These are phyloP conservation scores for Sebastes nivosus DNA, from an alignment of 2,797 vertebrate species.

Conservation along the genomic window DNA sequence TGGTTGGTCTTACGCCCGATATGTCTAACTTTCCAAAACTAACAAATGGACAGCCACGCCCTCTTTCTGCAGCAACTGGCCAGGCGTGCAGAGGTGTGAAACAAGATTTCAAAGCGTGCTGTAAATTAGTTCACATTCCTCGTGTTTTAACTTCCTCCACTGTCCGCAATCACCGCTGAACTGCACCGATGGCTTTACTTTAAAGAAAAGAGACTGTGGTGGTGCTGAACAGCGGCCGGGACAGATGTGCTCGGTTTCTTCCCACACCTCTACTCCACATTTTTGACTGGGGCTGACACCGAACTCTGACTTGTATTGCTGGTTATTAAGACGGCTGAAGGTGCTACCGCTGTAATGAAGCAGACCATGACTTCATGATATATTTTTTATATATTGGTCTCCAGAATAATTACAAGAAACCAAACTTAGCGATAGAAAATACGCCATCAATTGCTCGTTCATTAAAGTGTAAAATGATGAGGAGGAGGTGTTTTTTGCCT, in stretches of 20 bases:
- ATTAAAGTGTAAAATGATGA: no score
- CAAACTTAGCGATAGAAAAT: background rate
- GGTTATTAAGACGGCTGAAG: background rate
- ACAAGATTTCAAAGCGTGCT: background rate
- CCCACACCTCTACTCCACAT: background rate
- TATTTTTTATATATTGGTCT: background rate
- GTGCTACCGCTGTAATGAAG: background rate
- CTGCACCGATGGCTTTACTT: background rate
- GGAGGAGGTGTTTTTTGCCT: background rate
- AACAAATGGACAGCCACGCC: background rate
- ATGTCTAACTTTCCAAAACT: background rate
- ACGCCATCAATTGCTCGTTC: background rate
- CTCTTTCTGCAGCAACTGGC: background rate
- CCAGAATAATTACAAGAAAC: background rate
- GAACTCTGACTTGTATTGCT: background rate
- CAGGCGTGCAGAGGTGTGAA: background rate
- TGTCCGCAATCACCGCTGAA: background rate
- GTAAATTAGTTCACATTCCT: background rate
- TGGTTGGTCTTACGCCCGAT: no score
- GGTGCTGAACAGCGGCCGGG: background rate
- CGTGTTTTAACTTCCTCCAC: background rate
- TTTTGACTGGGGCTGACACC: background rate
- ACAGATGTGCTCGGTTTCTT: background rate
- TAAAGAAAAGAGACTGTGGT: background rate
- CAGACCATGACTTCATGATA: background rate